These are phyloP conservation scores for Drosophila dunni DNA, from an alignment of 1,140 invertebrate species.

Conservation along the genomic window DNA sequence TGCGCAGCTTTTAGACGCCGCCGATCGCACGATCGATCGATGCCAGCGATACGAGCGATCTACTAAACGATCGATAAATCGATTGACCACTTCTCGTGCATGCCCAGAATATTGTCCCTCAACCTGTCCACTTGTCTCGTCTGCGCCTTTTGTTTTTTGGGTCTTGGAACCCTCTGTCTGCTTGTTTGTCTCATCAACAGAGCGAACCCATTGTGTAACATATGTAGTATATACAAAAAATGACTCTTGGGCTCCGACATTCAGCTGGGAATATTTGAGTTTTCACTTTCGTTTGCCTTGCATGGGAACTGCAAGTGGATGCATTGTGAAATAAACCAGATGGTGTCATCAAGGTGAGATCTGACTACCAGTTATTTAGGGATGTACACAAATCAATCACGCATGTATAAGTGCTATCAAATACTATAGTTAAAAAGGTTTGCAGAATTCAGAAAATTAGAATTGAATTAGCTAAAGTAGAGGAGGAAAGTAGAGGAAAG, in stretches of 20 bases:
- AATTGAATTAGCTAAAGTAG: too few species aligned
- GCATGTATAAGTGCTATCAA: not conserved
- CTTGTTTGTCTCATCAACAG: conserved; percentile 19
- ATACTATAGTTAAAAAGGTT: not conserved
- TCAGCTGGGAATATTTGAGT: conserved; percentile 12
- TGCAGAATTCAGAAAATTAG: not conserved
- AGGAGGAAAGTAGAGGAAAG: too few species aligned
- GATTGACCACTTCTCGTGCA: conserved; percentile 66
- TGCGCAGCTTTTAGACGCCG: conserved; percentile 16
- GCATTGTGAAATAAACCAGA: conserved; percentile 14
- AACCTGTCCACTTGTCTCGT: conserved; percentile 22
- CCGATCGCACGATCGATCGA: conserved; percentile 33
- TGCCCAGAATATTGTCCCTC: conserved; percentile 67
- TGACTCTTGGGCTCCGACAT: conserved; percentile 37
- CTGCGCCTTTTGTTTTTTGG: not conserved
- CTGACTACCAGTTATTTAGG: not conserved
- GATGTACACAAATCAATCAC: not conserved
- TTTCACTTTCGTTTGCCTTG: conserved; percentile 66
- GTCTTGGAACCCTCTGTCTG: not conserved
- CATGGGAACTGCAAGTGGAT: conserved; percentile 47
- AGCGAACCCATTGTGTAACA: conserved; percentile 70
- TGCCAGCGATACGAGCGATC: conserved; percentile 38
- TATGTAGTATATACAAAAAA: conserved; percentile 47
- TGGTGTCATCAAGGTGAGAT: conserved; percentile 5
- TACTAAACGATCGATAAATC: conserved; percentile 43